Percentiles rank a stretch among this genome's conserved stretches.
phyloP scores from a whole-genome alignment of 2,888 invertebrate genomes.

The Prosopocoilus inquinatus region DNA sequence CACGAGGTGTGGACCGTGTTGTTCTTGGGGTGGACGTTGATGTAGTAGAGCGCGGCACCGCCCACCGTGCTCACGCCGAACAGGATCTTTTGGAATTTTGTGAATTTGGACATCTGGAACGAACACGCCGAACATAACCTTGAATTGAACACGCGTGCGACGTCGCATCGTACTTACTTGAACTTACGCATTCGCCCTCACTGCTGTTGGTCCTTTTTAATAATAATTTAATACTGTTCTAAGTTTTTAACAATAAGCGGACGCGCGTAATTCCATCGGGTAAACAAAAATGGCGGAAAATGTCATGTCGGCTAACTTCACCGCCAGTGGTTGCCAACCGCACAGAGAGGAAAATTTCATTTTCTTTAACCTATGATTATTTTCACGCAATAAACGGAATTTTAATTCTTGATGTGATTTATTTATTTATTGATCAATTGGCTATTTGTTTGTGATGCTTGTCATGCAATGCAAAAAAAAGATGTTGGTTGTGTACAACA shows the following conservation, averaged over 20 bases:
- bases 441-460: too few species aligned
- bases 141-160: too few species aligned
- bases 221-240: too few species aligned
- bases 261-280: neutral
- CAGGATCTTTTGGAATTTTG: constrained; percentile 58
- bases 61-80: constrained; percentile 65
- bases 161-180: too few species aligned
- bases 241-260: neutral
- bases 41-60: constrained; percentile 58
- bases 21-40: constrained; percentile 37
- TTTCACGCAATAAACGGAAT: too few species aligned
- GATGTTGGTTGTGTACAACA: too few species aligned
- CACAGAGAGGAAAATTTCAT: too few species aligned
- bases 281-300: neutral
- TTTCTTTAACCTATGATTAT: too few species aligned
- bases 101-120: constrained; percentile 55
- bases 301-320: neutral
- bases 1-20: constrained; percentile 61
- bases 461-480: too few species aligned
- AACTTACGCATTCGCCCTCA: too few species aligned
- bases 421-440: too few species aligned
- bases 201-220: neutral
- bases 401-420: too few species aligned
- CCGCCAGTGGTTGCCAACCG: neutral
- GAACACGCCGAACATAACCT: neutral